These are phyloP conservation scores for Acholoe squamosa DNA, from an alignment of 2,888 invertebrate species.

Conservation along the genomic window DNA sequence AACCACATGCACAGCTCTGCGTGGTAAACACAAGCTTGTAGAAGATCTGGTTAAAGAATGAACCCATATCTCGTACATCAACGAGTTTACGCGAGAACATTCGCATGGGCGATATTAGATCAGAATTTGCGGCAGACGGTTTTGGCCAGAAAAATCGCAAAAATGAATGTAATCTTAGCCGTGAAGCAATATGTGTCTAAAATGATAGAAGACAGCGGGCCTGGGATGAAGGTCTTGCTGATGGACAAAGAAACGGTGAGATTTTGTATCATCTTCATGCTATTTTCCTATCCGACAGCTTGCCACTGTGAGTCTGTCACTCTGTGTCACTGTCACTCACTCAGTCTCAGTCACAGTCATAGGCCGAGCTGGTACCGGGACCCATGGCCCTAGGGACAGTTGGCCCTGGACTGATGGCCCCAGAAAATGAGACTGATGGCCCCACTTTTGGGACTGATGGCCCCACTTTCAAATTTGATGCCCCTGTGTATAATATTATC, in stretches of 20 bases:
- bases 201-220: conserved; percentile 98
- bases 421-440: too few species aligned
- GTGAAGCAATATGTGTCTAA: conserved; percentile 96
- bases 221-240: conserved; percentile 98
- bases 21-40: neutral
- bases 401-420: too few species aligned
- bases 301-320: too few species aligned
- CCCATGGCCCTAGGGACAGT: too few species aligned
- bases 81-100: neutral
- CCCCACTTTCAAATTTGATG: too few species aligned
- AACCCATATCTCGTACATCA: neutral
- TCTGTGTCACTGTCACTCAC: too few species aligned
- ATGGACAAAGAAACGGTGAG: conserved; percentile 98
- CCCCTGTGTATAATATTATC: too few species aligned
- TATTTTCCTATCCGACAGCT: too few species aligned
- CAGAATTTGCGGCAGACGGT: neutral
- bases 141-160: conserved; percentile 66
- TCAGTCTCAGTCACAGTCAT: too few species aligned
- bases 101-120: conserved; percentile 52
- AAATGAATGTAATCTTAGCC: conserved; percentile 95
- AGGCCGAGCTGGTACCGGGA: too few species aligned
- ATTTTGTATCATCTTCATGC: neutral
- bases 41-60: neutral
- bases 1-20: neutral
- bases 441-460: too few species aligned